phyloP scores from a whole-genome alignment of 2,797 vertebrate genomes.

The Botia kubotai region DNA sequence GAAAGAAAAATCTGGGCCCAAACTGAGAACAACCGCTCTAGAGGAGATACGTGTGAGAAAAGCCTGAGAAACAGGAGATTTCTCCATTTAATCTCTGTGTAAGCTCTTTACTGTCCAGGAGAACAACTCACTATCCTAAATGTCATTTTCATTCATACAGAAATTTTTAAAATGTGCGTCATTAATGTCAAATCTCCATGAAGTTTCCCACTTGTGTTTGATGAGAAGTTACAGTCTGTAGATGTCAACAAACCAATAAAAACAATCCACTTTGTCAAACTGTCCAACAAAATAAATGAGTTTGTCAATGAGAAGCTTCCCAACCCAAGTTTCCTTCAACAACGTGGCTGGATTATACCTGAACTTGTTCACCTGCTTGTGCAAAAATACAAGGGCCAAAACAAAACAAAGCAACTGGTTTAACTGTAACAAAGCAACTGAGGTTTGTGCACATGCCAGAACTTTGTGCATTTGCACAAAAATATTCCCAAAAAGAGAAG shows the following conservation, averaged over 20 bases:
- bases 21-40: no score
- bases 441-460: not conserved
- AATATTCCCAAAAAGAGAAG: not conserved
- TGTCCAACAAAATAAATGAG: not conserved
- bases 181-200: not conserved
- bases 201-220: not conserved
- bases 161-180: no score
- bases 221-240: not conserved
- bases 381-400: constrained; percentile 62
- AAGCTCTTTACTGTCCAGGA: not conserved
- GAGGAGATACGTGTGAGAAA: no score
- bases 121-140: not conserved
- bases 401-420: no score
- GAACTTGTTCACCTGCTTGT: constrained; percentile 62
- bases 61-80: no score
- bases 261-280: no score
- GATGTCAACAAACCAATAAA: not conserved
- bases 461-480: not conserved
- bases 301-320: not conserved
- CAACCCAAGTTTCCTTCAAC: not conserved
- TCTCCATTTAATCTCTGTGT: no score
- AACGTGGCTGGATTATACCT: constrained; percentile 6
- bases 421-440: constrained; percentile 6
- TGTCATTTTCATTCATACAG: no score
- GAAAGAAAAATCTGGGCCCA: no score